These are phyloP conservation scores for Lepus townsendii DNA, from an alignment of 2,797 vertebrate genomes.

Conservation along the genomic window DNA sequence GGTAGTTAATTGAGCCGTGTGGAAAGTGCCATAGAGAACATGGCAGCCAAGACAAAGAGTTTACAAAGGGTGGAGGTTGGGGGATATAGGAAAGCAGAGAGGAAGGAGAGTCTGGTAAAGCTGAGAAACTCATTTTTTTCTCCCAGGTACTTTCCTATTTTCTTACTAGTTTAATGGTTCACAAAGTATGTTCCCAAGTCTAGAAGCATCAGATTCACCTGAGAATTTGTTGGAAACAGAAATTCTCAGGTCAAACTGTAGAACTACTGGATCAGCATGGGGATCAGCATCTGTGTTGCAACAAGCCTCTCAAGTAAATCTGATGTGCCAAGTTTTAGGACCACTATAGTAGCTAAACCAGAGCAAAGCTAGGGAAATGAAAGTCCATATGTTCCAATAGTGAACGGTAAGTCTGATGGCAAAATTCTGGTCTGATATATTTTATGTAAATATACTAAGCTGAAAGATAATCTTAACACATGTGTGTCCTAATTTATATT, in stretches of 20 bases:
- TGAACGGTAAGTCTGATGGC: background rate
- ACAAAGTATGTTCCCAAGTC: background rate
- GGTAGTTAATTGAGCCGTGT: background rate
- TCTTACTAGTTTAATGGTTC: slow-evolving; percentile 1
- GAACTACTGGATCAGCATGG: background rate
- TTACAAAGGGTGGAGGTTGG: background rate
- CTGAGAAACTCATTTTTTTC: slow-evolving; percentile 34
- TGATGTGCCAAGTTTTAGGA: background rate
- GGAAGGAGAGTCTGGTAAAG: background rate
- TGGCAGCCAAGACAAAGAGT: background rate
- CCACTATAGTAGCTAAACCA: background rate
- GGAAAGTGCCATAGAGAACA: background rate
- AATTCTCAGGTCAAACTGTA: background rate
- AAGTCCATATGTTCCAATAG: background rate
- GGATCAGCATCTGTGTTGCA: background rate
- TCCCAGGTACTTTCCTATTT: background rate
- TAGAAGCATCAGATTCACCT: background rate
- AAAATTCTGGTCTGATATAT: background rate
- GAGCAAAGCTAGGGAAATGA: background rate
- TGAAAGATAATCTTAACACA: slow-evolving; percentile 31
- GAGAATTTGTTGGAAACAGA: slow-evolving; percentile 15
- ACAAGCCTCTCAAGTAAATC: background rate
- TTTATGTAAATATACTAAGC: background rate
- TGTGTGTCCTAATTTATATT: background rate
- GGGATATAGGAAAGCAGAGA: background rate